Percentiles rank a stretch among this genome's conserved stretches.
Evolutionary conservation across 2,797 vertebrate genomes (phyloP).

Genomic region (Alauda arvensis): DNA sequence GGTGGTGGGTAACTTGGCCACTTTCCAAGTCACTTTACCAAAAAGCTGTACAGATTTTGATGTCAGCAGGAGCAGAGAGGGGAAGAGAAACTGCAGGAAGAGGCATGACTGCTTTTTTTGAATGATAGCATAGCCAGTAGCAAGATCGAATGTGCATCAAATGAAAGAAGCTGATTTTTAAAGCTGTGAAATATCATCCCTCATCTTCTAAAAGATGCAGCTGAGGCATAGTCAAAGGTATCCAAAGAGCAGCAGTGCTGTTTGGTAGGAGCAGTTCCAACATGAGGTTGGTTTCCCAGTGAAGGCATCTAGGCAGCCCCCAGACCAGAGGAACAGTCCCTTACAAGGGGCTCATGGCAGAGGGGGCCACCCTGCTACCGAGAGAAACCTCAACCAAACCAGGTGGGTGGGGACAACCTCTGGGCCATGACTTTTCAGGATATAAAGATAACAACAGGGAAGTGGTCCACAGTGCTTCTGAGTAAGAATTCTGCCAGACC

Average conservation of each 20-base stretch:
- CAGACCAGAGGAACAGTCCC: background rate
- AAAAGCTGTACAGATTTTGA: background rate
- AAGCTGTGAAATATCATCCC: background rate
- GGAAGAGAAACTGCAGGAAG: background rate
- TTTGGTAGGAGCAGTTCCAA: background rate
- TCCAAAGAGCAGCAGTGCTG: background rate
- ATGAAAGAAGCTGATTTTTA: background rate
- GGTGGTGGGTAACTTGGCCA: background rate
- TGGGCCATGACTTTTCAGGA: background rate
- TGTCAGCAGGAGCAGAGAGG: background rate
- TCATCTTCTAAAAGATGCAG: background rate
- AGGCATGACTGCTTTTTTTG: background rate
- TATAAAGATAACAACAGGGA: background rate
- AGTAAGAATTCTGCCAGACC: background rate
- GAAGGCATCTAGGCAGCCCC: background rate
- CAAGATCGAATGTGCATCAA: background rate
- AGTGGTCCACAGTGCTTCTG: background rate
- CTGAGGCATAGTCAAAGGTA: background rate
- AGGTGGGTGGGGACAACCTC: accelerated
- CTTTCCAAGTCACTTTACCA: background rate
- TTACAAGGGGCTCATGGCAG: background rate
- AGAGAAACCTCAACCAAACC: background rate
- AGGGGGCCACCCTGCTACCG: background rate
- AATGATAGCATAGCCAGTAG: background rate
- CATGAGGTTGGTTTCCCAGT: background rate